A percentile compares a stretch with the other conserved stretches of the same genome.
These are phyloP conservation scores for Irena cyanogastra DNA, from an alignment of 2,113 vertebrate species.

Conservation along the genomic window DNA sequence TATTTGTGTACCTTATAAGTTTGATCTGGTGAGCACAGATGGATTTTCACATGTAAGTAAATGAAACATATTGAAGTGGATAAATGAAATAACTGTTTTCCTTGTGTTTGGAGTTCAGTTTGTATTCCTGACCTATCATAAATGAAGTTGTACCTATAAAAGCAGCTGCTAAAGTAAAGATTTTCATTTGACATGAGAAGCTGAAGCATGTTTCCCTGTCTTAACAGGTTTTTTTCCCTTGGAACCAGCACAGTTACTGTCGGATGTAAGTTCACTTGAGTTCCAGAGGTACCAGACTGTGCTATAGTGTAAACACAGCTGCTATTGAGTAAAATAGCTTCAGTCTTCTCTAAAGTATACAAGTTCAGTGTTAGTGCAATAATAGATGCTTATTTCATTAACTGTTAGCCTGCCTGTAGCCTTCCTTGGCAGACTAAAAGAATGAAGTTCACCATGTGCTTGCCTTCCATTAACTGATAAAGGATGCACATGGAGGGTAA, in stretches of 20 bases:
- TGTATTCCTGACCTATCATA: background rate
- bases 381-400: constrained; percentile 48
- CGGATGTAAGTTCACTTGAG: background rate
- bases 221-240: background rate
- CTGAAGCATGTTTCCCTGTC: background rate
- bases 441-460: background rate
- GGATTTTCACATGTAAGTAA: background rate
- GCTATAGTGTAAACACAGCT: constrained; percentile 57
- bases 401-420: background rate
- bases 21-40: background rate
- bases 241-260: background rate
- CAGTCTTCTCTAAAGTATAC: constrained; percentile 25
- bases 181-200: background rate
- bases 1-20: background rate
- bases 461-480: background rate
- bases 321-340: constrained; percentile 23
- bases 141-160: constrained; percentile 11
- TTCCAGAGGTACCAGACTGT: constrained; percentile 52
- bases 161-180: background rate
- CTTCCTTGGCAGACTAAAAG: background rate
- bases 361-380: constrained; percentile 21
- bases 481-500: background rate
- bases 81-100: background rate
- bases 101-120: background rate
- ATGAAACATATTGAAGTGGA: background rate